These are phyloP conservation scores for Ichneumoninae sp. DNA, from an alignment of 2,888 invertebrate species.

Conservation along the genomic window DNA sequence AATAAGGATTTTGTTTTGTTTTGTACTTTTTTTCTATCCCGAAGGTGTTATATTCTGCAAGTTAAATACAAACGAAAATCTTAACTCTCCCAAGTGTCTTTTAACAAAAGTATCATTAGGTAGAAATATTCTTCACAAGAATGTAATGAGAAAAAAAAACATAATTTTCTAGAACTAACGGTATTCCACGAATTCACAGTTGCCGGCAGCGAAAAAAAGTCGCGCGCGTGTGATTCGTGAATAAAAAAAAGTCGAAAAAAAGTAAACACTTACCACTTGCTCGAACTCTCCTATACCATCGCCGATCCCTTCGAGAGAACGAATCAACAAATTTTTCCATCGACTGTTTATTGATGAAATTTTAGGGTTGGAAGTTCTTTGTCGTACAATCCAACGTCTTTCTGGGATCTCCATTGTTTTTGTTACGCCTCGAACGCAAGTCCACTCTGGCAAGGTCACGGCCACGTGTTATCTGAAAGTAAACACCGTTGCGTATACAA, in stretches of 20 bases:
- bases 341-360: slow-evolving; percentile 1
- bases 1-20: not conserved
- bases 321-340: not conserved
- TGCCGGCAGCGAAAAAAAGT: not conserved
- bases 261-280: not conserved
- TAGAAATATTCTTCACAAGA: not conserved
- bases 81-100: not conserved
- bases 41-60: not conserved
- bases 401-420: not conserved
- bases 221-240: not conserved
- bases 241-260: not conserved
- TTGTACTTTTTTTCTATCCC: not conserved
- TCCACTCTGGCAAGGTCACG: not conserved
- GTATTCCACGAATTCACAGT: not conserved
- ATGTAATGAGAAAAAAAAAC: not conserved
- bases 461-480: not conserved
- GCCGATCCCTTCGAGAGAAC: not conserved
- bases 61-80: not conserved
- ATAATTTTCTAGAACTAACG: not conserved
- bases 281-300: not conserved
- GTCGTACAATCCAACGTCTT: not conserved
- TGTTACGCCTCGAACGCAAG: not conserved
- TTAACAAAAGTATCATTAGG: not conserved
- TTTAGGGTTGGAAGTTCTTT: not conserved
- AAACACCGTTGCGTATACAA: not conserved